Evolutionary conservation across 2,113 vertebrate genomes (phyloP).

Genomic region (Sinosuthora webbiana): DNA sequence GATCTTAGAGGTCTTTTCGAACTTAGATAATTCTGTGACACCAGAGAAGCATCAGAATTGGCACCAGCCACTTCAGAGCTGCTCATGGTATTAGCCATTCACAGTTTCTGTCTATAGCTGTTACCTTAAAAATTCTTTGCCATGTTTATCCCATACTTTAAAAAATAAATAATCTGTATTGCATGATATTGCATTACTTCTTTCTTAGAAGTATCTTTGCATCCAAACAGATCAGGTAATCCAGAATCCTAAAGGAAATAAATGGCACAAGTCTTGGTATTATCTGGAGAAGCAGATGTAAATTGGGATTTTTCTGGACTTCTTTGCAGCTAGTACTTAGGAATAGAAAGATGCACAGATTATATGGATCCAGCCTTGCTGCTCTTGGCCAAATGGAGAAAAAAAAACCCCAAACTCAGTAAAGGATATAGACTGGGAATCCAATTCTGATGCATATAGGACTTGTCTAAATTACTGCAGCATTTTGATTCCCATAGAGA

Average conservation of each 20-base stretch:
- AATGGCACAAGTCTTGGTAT: neutral
- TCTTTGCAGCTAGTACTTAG: neutral
- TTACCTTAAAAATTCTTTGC: neutral
- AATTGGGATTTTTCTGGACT: neutral
- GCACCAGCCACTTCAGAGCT: neutral
- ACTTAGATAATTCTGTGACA: neutral
- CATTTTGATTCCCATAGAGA: neutral
- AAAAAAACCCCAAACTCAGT: fast-evolving
- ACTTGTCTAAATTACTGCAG: neutral
- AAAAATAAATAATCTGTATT: neutral
- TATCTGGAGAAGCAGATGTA: neutral
- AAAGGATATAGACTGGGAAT: neutral
- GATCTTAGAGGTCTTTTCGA: neutral
- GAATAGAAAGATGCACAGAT: neutral
- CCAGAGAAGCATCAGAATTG: neutral
- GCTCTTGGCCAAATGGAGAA: neutral
- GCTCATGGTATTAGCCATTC: neutral
- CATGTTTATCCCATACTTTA: neutral
- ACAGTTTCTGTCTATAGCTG: neutral
- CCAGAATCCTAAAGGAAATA: neutral
- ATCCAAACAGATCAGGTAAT: neutral
- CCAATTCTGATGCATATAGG: neutral
- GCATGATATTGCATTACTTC: neutral
- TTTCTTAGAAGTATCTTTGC: neutral
- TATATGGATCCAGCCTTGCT: neutral